Evolutionary conservation across 1,140 invertebrate species (phyloP), one percentile per base, ranked within the genome.

Genomic region (Ridgeia piscesae): DNA sequence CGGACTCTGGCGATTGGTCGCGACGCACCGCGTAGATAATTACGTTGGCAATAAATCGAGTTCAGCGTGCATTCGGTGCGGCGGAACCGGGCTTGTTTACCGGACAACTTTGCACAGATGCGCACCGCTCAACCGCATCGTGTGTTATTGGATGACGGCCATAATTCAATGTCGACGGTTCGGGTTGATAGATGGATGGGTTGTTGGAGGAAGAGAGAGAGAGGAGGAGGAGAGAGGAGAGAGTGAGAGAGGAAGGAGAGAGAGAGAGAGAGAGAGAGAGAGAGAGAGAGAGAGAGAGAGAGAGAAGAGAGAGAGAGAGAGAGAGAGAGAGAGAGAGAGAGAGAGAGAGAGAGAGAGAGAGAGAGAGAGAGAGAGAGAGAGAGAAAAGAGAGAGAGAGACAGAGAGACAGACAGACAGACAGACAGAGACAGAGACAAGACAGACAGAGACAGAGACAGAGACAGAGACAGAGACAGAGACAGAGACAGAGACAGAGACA

Each of bases 301-400:
- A 42, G 42, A 42, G 42, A 88, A 34, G 34, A 89, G 88, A 89
- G 88, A 89, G 88, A 89, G 88, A 89, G 17, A 89, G 88, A 89
- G 17, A 89, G 88, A 89, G 17, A 89, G 88, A 89, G 88, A 89
- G n/a, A 89, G 88, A 89, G n/a, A 89, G 88, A 17, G 88, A 8
- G 17, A 77, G 8, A 6, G 11, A 31, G 58, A 77, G 58, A 21
- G 17, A 14, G 58, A 77, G 58, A 2, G 6, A 77, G 1, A 77
- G 27, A 77, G 17, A 77, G 58, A 77, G 58, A 77, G 8, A 77
- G 58, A n/a, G n/a, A n/a, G n/a, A n/a, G n/a, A n/a, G n/a, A n/a
- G n/a, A n/a, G n/a, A n/a, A n/a, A n/a, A n/a, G n/a, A n/a, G n/a
- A n/a, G n/a, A n/a, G n/a, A n/a, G n/a, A n/a, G n/a, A n/a, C n/a